Evolutionary conservation across 2,113 vertebrate genomes (phyloP), one percentile per base, ranked within the genome.

Genomic region (Calidris pygmaea): DNA sequence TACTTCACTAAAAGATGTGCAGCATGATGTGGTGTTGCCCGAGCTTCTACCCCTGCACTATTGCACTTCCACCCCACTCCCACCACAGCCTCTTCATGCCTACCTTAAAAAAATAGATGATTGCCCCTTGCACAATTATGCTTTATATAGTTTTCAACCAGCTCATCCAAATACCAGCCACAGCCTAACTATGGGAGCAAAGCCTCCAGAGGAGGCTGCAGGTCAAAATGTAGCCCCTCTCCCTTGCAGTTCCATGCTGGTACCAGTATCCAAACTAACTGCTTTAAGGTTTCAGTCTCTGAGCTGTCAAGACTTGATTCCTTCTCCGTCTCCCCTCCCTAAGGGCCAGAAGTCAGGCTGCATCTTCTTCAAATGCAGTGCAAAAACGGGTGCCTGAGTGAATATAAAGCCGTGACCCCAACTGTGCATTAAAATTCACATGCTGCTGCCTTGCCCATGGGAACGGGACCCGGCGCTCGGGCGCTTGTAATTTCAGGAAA

Each of bases 391-490:
- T 78, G 67, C 45, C 60, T 47, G 41, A 10, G 22, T 22, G 60
- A 70, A 77, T n/a, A 76, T 63, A 41, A 81, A 35, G 23, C 34
- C 79, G 14, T 22, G 94, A 50, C 24, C 96, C 96, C 95, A 98
- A 62, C 85, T 97, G 96, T 67, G 96, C 37, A 19, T 91, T 87
- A 20, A 59, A 78, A 58, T 67, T 27, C 14, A 48, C 45, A 0
- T 75, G 48, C 37, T 90, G 95, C 90, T 98, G 96, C 59, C 96
- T 72, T 65, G 96, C 90, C 29, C 77, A 24, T 12, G 97, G 80
- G 77, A 97, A 97, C 1, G 86, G 70, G 52, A 77, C 56, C 23
- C 85, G 6, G 17, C 0, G 2, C 70, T 97, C 39, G 1, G 95
- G 92, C 23, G 63, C 92, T 90, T 92, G 90, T 22, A 77, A 30